Base-by-base conservation (phyloP, 1,140 invertebrate genomes). In the Drosophila quadrilineata region DNA sequence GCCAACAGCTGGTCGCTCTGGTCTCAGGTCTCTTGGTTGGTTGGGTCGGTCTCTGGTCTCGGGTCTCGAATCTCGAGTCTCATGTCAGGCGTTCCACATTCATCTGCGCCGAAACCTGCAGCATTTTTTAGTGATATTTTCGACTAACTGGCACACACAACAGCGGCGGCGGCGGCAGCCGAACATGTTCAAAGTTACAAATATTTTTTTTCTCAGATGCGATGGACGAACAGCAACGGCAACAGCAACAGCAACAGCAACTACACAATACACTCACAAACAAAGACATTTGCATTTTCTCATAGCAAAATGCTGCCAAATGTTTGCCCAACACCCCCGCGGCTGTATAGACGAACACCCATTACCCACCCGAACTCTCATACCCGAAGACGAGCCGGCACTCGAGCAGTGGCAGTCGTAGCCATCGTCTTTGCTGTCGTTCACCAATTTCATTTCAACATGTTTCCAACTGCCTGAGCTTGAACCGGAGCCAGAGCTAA, bases 381-480 rank as follows among this genome's bases (percentile, higher is more conserved):
- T n/a, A n/a, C n/a, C n/a, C 40, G 21, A 43, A 12, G 50, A 48
- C 71, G 56, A 73, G 46, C 75, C 70, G 71, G 60, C 75, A 79
- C 71, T 80, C 66, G 46, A 69, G 29, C 66, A 69, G 33, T 59
- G 28, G 26, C 17, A 45, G 16, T 6, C 31, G 10, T 46, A 10
- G n/a, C 16, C 38, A 40, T 48, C 64, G 53, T 53, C 56, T 50
- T 40, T 40, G 36, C 29, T 28, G 57, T 63, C 71, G 76, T 82
- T 72, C 72, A 84, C 56, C 59, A 84, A 84, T 84, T 82, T 70
- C 76, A 77, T 84, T 84, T 84, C 77, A 84, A 84, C 77, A 84
- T 84, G 77, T 73, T 85, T 71, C 69, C 71, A 82, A 59, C 76
- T 84, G 75, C 49, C 56, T 36, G 36, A 59, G 22, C 54, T 46